Percentiles rank a stretch among this genome's conserved stretches.
These are phyloP conservation scores for Diorhabda sublineata DNA, from an alignment of 1,140 invertebrate species.

Conservation along the genomic window DNA sequence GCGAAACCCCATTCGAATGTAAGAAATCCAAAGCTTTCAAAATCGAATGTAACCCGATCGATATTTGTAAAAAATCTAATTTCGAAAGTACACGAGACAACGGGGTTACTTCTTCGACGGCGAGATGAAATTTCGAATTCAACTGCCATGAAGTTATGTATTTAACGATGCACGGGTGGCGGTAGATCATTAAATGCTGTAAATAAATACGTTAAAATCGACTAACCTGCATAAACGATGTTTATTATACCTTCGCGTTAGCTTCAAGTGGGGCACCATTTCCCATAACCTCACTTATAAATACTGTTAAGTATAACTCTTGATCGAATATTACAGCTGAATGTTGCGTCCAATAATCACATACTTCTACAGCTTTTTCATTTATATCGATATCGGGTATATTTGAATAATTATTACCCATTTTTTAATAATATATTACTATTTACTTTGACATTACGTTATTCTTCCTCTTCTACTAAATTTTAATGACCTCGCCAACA, in stretches of 20 bases:
- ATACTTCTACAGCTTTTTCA: conserved; percentile 67
- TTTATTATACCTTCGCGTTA: conserved; percentile 42
- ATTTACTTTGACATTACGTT: background rate
- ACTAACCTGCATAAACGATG: too few species aligned
- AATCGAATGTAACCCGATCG: conserved; percentile 71
- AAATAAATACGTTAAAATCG: conserved; percentile 39
- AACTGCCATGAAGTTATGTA: conserved; percentile 77
- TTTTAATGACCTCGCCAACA: too few species aligned
- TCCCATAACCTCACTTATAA: conserved; percentile 62
- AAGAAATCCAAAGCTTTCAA: conserved; percentile 73
- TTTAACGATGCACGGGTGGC: conserved; percentile 75
- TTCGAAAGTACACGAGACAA: conserved; percentile 56
- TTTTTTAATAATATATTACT: conserved; percentile 38
- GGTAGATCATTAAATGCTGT: conserved; percentile 75
- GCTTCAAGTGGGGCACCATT: conserved; percentile 65
- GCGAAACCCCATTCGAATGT: conserved; percentile 71
- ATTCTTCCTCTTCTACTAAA: too few species aligned
- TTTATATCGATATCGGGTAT: conserved; percentile 67
- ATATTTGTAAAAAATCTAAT: conserved; percentile 70
- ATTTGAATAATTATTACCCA: conserved; percentile 70
- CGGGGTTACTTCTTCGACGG: conserved; percentile 71
- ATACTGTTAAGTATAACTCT: conserved; percentile 64
- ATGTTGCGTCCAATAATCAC: conserved; percentile 74
- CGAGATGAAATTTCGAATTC: conserved; percentile 66
- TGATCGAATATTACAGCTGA: conserved; percentile 58